Conservation (phyloP, 2,113 vertebrate species). For the Sorex araneus region DNA sequence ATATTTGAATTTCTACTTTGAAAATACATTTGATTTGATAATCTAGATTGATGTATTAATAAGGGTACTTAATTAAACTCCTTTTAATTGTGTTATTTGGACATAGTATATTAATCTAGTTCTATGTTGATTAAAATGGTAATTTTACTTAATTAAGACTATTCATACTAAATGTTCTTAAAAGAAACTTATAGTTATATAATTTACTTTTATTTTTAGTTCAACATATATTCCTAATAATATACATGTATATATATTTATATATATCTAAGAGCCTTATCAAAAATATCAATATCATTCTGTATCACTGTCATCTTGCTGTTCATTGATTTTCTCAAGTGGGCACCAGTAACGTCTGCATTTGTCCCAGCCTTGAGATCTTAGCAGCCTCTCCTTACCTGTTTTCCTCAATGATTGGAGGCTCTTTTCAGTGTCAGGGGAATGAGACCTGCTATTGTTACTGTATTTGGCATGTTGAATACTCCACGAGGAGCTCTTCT, state of each 20-base stretch:
- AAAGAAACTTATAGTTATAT: background rate
- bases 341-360: no score
- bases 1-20: background rate
- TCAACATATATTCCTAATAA: background rate
- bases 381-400: no score
- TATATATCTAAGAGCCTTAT: no score
- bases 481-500: no score
- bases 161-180: background rate
- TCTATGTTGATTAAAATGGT: background rate
- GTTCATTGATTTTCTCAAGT: no score
- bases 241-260: no score
- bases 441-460: no score
- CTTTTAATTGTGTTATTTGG: background rate
- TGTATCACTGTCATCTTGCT: no score
- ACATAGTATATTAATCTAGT: background rate
- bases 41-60: background rate
- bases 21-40: background rate
- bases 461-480: no score
- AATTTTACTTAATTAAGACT: background rate
- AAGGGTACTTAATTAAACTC: background rate
- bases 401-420: no score
- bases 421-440: no score
- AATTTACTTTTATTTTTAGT: slow-evolving; percentile 35
- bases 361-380: no score
- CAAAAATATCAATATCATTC: background rate